Evolutionary conservation across 2,113 vertebrate species (phyloP), one percentile per base, ranked within the genome.

Genomic region (Hippocampus zosterae): DNA sequence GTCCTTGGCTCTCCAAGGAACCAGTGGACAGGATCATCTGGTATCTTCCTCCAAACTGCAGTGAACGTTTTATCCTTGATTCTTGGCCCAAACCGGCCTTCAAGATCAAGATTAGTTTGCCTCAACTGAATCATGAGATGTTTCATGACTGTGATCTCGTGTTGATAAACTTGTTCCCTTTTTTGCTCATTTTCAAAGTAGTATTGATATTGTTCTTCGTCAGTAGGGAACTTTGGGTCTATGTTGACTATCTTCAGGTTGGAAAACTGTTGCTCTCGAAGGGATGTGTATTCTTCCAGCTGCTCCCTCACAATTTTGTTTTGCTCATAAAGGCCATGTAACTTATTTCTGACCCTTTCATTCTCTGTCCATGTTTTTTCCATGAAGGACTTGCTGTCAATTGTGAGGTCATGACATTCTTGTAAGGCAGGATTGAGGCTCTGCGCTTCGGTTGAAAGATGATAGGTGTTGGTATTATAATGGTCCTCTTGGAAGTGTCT

Each of bases 271-370:
- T 46, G 41, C 8, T 46, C 41, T 27, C 23, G 42, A 65, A 65
- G 63, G 27, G 42, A 16, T 46, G 13, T 23, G 9, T 27, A 65
- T 46, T 44, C 41, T 65, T 27, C n/a, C 41, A 65, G 41, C 41
- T 46, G 19, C 41, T 65, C 42, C 27, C 12, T 6, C 25, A 65
- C 42, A 18, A 46, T 46, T 44, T 27, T 46, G 42, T 46, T 65
- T 8, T 65, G 42, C 46, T 65, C 42, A 25, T 42, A 19, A 46
- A 65, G 41, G n/a, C 15, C 8, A 16, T 44, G 41, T 23, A 65
- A 42, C 46, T 65, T 65, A 44, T 65, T 46, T 65, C n/a, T 27
- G 41, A 65, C 15, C 42, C 41, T 65, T 65, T 65, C 41, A 18
- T 46, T 44, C n/a, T 46, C 63, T 16, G 41, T 23, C 23, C 6